phyloP scores from a whole-genome alignment of 2,797 vertebrate species.

The Cryptoblepharus egeriae region DNA sequence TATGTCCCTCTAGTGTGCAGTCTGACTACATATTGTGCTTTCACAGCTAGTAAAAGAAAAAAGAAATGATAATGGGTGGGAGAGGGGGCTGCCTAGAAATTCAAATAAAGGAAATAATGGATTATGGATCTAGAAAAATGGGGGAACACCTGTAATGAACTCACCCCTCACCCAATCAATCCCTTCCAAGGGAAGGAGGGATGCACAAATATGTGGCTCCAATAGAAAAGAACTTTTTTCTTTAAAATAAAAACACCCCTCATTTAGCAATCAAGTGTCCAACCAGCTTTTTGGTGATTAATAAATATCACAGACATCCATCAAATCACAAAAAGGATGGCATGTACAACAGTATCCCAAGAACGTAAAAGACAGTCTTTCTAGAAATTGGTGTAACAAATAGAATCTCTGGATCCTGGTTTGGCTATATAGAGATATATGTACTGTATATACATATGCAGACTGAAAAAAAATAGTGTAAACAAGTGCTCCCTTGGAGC shows the following conservation, averaged over 20 bases:
- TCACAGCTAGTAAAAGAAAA: too few species aligned
- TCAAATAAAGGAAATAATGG: too few species aligned
- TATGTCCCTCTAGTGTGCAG: too few species aligned
- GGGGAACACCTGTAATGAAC: not conserved
- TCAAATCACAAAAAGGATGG: conserved; percentile 28
- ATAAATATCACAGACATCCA: conserved; percentile 40
- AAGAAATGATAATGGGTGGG: too few species aligned
- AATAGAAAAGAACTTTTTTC: conserved; percentile 4
- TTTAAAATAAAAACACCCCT: conserved; percentile 12
- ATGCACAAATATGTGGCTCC: not conserved
- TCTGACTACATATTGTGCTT: too few species aligned
- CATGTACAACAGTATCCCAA: conserved; percentile 45
- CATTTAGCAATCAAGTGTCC: not conserved
- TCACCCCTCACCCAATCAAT: not conserved
- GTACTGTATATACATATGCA: conserved; percentile 33
- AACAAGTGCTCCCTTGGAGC: conserved; percentile 42
- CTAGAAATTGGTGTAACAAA: conserved; percentile 53
- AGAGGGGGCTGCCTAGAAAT: too few species aligned
- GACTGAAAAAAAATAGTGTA: conserved; percentile 47
- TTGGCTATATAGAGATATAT: conserved; percentile 1
- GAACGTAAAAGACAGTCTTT: conserved; percentile 34
- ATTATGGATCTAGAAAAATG: too few species aligned
- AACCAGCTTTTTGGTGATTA: conserved; percentile 30
- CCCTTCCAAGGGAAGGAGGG: not conserved
- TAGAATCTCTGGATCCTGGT: conserved; percentile 36